Evolutionary conservation across 2,113 vertebrate genomes (phyloP).

Genomic region (Eulacestoma nigropectus): DNA sequence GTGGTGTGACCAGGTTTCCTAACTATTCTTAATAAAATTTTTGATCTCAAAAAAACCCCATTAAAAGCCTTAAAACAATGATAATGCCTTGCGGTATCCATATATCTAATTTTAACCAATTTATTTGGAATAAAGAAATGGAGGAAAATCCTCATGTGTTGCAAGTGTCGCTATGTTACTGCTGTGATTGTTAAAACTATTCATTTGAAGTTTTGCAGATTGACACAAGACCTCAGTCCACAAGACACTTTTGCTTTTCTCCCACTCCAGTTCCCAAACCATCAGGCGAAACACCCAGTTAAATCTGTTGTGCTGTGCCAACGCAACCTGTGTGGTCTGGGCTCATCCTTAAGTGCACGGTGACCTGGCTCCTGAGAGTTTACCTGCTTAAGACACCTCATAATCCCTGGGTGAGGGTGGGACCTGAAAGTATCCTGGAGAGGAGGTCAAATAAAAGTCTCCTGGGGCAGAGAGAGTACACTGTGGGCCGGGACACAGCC

Average conservation of each 20-base stretch:
- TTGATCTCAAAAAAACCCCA: neutral
- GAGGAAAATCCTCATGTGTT: neutral
- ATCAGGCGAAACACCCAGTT: fast-evolving
- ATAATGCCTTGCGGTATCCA: neutral
- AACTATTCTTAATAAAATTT: neutral
- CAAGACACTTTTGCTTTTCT: neutral
- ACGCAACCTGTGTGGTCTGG: neutral
- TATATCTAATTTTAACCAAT: neutral
- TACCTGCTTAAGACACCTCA: neutral
- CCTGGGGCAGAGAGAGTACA: neutral
- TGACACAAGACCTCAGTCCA: neutral
- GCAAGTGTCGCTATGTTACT: neutral
- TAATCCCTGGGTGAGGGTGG: neutral
- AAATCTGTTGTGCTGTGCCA: neutral
- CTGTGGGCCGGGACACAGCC: neutral
- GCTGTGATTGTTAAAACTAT: neutral
- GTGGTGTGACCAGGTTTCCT: neutral
- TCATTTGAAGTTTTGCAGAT: neutral
- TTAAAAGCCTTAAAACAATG: neutral
- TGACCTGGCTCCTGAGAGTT: neutral
- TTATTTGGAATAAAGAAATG: neutral
- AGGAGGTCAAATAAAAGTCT: neutral
- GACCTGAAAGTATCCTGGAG: neutral
- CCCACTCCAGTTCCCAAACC: neutral
- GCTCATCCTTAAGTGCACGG: neutral